Evolutionary conservation across 2,113 vertebrate species (phyloP).

Genomic region (Poicephalus gulielmi): DNA sequence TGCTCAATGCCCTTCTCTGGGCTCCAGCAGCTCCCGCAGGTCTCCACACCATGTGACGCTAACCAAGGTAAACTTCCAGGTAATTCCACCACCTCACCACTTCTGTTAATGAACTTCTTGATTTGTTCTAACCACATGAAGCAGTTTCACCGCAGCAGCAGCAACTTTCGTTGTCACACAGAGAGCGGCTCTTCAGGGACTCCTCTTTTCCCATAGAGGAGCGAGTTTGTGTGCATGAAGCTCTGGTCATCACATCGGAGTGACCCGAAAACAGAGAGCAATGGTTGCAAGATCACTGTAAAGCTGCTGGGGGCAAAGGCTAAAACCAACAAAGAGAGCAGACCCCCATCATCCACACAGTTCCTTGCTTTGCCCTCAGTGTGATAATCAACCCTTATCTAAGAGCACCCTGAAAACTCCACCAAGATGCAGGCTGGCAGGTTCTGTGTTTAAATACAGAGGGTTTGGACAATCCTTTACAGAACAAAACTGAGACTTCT

Average conservation of each 20-base stretch:
- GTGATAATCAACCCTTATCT: accelerated
- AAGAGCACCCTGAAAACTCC: background rate
- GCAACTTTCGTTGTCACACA: background rate
- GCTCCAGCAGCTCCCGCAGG: background rate
- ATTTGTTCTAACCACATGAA: background rate
- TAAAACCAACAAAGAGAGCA: accelerated
- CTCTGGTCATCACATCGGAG: background rate
- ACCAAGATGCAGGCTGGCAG: background rate
- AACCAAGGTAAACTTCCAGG: conserved; percentile 21
- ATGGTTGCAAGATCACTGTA: accelerated
- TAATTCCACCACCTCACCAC: conserved; percentile 52
- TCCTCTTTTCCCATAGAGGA: background rate
- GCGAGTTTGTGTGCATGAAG: background rate
- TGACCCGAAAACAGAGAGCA: accelerated
- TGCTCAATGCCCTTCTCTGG: accelerated
- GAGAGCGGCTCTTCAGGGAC: background rate
- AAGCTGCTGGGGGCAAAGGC: background rate
- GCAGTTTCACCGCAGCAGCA: conserved; percentile 19
- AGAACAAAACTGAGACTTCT: background rate
- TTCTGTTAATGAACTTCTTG: conserved; percentile 70
- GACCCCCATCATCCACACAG: accelerated
- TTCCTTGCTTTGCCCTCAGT: accelerated
- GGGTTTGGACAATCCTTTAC: accelerated
- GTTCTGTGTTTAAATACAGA: background rate
- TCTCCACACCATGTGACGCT: background rate